phyloP scores from a whole-genome alignment of 1,140 invertebrate species.

The Octopus bimaculoides region DNA sequence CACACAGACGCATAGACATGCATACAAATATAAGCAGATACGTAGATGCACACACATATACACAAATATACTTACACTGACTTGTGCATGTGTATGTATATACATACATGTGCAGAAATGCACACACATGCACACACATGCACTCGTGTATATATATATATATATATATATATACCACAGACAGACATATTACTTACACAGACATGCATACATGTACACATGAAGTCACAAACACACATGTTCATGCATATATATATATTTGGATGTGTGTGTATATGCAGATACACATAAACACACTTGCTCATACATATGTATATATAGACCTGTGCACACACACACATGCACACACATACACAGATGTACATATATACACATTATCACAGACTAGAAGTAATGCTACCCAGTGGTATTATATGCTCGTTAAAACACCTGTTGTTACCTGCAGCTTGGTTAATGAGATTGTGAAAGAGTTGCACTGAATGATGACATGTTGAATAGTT shows the following conservation, averaged over 20 bases:
- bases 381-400: background rate
- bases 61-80: background rate
- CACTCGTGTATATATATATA: background rate
- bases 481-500: too few relatives aligned
- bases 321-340: conserved; percentile 20
- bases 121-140: background rate
- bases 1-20: background rate
- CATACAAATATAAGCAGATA: background rate
- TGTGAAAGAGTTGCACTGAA: too few relatives aligned
- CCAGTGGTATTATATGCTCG: too few relatives aligned
- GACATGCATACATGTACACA: conserved; percentile 23
- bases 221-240: conserved; percentile 22
- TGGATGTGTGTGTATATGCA: conserved; percentile 17
- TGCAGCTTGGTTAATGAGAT: background rate
- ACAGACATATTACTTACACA: conserved; percentile 14
- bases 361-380: conserved; percentile 18
- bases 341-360: conserved; percentile 19
- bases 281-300: conserved; percentile 22
- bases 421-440: too few relatives aligned
- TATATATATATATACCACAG: background rate
- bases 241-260: conserved; percentile 19
- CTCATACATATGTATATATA: conserved; percentile 25
- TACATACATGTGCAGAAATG: background rate
- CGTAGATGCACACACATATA: background rate
- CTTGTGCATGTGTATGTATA: background rate